Evolutionary conservation across 30 jellyfish, hydroid and myxozoan genomes (phyloP).

Genomic region (Cassiopea xamachana): DNA sequence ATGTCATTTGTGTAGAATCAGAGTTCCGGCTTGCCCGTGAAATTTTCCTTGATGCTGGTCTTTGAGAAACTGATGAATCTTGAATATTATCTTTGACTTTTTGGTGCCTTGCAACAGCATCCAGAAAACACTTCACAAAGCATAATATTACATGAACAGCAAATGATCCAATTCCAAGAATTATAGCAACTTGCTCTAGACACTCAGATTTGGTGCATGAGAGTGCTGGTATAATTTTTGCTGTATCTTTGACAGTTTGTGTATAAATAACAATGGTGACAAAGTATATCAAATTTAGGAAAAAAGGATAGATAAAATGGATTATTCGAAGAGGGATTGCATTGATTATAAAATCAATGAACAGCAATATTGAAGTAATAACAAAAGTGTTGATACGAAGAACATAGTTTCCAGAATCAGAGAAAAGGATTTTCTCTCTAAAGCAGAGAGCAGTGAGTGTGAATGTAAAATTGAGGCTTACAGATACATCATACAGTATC

Average conservation of each 20-base stretch:
- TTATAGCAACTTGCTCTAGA: constrained; percentile 36
- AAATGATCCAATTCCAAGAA: constrained; percentile 37
- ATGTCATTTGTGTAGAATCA: constrained; percentile 69
- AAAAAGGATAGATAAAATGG: constrained; percentile 54
- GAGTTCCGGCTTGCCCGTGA: constrained; percentile 69
- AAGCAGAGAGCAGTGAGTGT: constrained; percentile 39
- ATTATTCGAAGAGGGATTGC: constrained; percentile 36
- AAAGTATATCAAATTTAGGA: constrained; percentile 21
- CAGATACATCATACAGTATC: constrained; percentile 55
- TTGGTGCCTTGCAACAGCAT: constrained; percentile 25
- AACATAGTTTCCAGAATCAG: constrained; percentile 7
- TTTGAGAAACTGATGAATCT: neutral
- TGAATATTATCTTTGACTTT: neutral
- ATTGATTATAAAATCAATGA: constrained; percentile 31
- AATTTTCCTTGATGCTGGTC: constrained; percentile 42
- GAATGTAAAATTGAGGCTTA: constrained; percentile 56
- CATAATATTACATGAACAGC: constrained; percentile 42
- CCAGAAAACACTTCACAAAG: constrained; percentile 21
- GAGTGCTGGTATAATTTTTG: constrained; percentile 41
- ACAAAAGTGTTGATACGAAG: constrained; percentile 45
- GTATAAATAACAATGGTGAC: constrained; percentile 14
- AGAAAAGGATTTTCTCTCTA: constrained; percentile 1
- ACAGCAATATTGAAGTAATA: constrained; percentile 23
- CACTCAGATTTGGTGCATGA: constrained; percentile 16
- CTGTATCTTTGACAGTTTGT: neutral